These are phyloP conservation scores for Alligator sinensis DNA, from an alignment of 2,113 vertebrate species.

Conservation along the genomic window DNA sequence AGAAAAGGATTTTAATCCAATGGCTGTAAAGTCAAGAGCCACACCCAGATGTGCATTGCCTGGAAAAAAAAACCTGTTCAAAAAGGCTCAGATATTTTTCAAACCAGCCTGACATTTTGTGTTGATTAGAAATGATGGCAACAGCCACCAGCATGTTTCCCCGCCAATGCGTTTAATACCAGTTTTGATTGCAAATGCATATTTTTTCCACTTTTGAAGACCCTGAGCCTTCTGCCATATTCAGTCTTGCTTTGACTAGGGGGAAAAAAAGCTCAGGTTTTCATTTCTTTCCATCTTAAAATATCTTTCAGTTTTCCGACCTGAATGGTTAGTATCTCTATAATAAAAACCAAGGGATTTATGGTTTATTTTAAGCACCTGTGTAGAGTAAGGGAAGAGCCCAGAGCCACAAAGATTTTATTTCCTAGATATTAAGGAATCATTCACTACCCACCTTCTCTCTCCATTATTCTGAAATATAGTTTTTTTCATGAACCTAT, in stretches of 20 bases:
- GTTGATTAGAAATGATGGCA: not conserved
- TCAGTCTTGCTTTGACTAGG: not conserved
- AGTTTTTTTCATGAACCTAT: slow-evolving; percentile 62
- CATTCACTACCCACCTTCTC: slow-evolving; percentile 22
- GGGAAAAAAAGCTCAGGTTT: not conserved
- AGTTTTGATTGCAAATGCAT: not conserved
- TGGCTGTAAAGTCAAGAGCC: not conserved
- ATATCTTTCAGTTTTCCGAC: slow-evolving; percentile 34
- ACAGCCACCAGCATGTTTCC: not conserved
- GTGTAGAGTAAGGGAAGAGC: not conserved
- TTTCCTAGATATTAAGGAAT: slow-evolving; percentile 55
- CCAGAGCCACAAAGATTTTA: slow-evolving; percentile 46
- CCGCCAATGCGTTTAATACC: not conserved
- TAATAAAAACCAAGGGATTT: slow-evolving; percentile 60
- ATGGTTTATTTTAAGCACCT: slow-evolving; percentile 63
- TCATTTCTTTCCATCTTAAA: not conserved
- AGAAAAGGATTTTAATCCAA: not conserved
- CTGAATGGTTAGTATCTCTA: slow-evolving; percentile 21
- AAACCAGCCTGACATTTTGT: not conserved
- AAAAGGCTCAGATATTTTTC: not conserved
- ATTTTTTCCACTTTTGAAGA: not conserved
- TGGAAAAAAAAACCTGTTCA: not conserved
- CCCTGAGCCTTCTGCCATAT: not conserved
- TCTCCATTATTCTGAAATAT: slow-evolving; percentile 45
- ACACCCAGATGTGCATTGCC: accelerated